Base-by-base conservation (phyloP, 2,113 vertebrate species). In the Brachypodius melanocephalos region DNA sequence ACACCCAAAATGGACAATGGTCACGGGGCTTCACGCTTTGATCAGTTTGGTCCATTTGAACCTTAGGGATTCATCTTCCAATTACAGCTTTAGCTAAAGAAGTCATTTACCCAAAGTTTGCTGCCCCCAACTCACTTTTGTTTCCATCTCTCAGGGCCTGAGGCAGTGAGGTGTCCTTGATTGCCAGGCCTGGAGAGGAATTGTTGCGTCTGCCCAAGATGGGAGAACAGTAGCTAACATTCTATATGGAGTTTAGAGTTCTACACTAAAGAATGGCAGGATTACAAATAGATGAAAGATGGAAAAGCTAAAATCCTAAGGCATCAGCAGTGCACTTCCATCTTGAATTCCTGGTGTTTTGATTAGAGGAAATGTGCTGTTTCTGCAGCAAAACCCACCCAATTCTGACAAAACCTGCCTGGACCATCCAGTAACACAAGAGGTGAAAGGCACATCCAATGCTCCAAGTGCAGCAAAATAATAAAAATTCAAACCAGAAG, bases 391-490 rank as follows among this genome's bases (percentile, higher is more conserved):
- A 57, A 52, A 26, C 46, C 29, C 43, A 32, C 28, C 17, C 2
- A 4, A 4, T 8, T 32, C n/a, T n/a, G n/a, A 17, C 34, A 18
- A 71, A 63, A 28, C 13, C 19, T 31, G 12, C 34, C 55, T 11
- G 12, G 26, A 29, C 24, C 7, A 54, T 21, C 17, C 4, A 0
- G 9, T 17, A 48, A 57, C 65, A 25, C 1, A 0, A 0, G 3
- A 49, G 4, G 16, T 32, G 8, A 59, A 40, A 52, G 13, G 31
- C 52, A 29, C 29, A 25, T 40, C 12, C 3, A 51, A 51, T 6
- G 1, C 18, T 32, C 49, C 22, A 20, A 10, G 15, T 5, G 21
- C 29, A 52, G 19, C 29, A 91, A 72, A 18, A 31, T 2, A 51
- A 31, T 2, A 51, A 31, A 8, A 31, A 31, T 31, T 15, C 16